These are phyloP conservation scores for Gobio occitaniae DNA, from an alignment of 2,797 vertebrate genomes.

Conservation along the genomic window DNA sequence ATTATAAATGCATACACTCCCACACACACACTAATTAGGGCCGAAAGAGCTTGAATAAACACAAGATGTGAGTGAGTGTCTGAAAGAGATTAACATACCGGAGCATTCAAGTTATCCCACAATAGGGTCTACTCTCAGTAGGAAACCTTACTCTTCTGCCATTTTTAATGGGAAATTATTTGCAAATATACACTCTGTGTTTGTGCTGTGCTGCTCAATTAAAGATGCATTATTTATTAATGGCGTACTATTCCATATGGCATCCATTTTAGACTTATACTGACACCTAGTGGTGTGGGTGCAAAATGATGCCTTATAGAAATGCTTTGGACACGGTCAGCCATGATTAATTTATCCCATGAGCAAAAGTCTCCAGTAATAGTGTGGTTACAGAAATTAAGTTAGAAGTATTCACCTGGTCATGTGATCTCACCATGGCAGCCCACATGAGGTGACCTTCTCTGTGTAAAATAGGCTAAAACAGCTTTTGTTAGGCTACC, in stretches of 20 bases:
- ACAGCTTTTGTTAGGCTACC: neutral
- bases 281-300: constrained; percentile 15
- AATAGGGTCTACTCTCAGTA: constrained; percentile 26
- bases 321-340: neutral
- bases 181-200: neutral
- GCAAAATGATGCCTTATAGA: neutral
- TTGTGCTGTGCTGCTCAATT: constrained; percentile 5
- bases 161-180: neutral
- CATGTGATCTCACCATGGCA: neutral
- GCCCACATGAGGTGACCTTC: neutral
- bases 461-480: neutral
- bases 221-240: constrained; percentile 3
- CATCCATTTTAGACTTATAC: neutral
- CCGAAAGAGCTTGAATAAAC: constrained; percentile 62
- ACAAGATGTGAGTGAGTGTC: constrained; percentile 58
- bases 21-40: constrained; percentile 64
- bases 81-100: constrained; percentile 52
- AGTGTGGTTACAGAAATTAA: neutral
- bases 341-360: neutral
- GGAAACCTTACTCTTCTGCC: neutral
- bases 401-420: neutral
- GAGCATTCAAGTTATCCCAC: constrained; percentile 32
- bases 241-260: neutral
- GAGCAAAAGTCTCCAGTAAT: neutral
- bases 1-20: constrained; percentile 42